These are phyloP conservation scores for Seladonia tumulorum DNA, from an alignment of 2,888 invertebrate genomes.

Conservation along the genomic window DNA sequence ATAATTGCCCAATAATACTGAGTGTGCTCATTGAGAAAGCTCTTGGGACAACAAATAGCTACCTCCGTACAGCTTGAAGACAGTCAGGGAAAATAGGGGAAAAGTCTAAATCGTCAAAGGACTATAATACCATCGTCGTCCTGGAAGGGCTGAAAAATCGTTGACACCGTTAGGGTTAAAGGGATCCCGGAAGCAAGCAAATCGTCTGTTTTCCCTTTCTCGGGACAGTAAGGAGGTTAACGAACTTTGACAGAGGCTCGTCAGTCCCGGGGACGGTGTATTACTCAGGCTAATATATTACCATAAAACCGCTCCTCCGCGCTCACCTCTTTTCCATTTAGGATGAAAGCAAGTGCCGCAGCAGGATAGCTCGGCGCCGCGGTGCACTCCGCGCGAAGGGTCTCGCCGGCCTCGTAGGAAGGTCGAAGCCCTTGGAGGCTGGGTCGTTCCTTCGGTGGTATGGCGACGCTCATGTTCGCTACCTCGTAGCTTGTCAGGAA, in stretches of 20 bases:
- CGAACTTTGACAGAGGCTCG: neutral
- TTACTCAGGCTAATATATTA: constrained; percentile 10
- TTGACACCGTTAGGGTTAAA: neutral
- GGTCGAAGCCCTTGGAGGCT: constrained; percentile 78
- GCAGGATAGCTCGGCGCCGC: constrained; percentile 81
- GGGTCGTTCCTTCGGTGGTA: constrained; percentile 77
- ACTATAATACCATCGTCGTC: neutral
- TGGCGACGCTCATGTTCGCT: constrained; percentile 81
- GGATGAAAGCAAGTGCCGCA: constrained; percentile 78
- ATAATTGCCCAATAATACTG: too few relatives aligned
- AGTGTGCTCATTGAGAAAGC: too few relatives aligned
- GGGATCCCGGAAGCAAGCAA: neutral
- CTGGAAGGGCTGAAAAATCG: neutral
- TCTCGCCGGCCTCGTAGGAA: constrained; percentile 80
- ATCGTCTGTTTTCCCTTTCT: neutral
- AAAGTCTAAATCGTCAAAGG: too few relatives aligned
- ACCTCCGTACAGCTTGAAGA: too few relatives aligned
- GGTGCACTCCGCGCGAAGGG: constrained; percentile 78
- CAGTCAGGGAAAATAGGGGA: too few relatives aligned
- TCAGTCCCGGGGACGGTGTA: neutral
- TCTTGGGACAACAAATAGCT: too few relatives aligned
- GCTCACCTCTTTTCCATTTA: constrained; percentile 80
- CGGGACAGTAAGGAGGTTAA: neutral
- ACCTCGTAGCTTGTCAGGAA: constrained; percentile 77
- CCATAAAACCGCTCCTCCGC: constrained; percentile 26